Percentiles rank a stretch among this genome's conserved stretches.
These are phyloP conservation scores for Ceriagrion tenellum DNA, from an alignment of 2,888 invertebrate species.

Conservation along the genomic window DNA sequence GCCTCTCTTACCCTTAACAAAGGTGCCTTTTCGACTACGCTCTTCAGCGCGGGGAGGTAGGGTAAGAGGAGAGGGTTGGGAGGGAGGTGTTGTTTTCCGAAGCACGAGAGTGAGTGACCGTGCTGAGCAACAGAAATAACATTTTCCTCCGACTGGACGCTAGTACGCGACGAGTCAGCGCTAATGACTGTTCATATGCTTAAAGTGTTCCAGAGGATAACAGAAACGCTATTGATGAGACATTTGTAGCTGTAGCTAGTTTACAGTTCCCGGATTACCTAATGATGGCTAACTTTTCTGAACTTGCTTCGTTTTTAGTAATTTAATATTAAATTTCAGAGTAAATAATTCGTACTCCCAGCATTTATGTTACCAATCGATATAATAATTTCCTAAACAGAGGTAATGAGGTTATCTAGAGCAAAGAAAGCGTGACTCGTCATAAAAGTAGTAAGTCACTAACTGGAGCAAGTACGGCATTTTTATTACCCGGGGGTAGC, in stretches of 20 bases:
- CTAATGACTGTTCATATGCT: neutral
- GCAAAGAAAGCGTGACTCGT: too few species aligned
- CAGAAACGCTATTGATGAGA: neutral
- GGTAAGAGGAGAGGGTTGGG: neutral
- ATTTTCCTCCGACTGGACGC: neutral
- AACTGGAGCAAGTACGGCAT: too few species aligned
- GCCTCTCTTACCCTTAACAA: neutral
- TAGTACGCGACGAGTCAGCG: neutral
- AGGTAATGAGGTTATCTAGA: too few species aligned
- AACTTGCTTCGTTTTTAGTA: neutral
- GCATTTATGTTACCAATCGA: too few species aligned
- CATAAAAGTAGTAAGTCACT: too few species aligned
- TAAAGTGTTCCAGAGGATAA: neutral
- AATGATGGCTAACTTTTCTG: neutral
- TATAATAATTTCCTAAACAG: too few species aligned
- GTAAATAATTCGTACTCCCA: too few species aligned
- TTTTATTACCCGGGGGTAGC: too few species aligned
- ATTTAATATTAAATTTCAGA: neutral
- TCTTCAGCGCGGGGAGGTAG: neutral
- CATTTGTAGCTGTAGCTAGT: neutral
- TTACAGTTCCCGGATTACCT: neutral
- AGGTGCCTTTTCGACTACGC: conserved; percentile 26
- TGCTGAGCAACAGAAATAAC: neutral
- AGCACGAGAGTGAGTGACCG: neutral
- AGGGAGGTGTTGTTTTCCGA: neutral